Evolutionary conservation across 1,140 invertebrate genomes (phyloP), one percentile per base, ranked within the genome.

Genomic region (Habropoda laboriosa): DNA sequence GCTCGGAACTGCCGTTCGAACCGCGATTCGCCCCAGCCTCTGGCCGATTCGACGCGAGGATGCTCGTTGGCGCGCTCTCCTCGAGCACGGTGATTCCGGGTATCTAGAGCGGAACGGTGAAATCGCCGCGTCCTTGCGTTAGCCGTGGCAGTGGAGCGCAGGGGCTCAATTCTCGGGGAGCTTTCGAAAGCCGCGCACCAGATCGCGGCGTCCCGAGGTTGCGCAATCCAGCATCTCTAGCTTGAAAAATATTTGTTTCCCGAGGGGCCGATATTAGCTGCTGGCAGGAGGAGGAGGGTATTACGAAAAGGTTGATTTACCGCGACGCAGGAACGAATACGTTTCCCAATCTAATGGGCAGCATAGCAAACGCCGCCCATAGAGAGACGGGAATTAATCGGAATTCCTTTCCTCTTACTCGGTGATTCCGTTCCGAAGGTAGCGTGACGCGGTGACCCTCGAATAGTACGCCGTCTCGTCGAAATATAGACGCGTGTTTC

Each of bases 221-320:
- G 35, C 57, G 70, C 51, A 71, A 82, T 67, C n/a, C n/a, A n/a
- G n/a, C n/a, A n/a, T n/a, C n/a, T n/a, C n/a, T n/a, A n/a, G n/a
- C n/a, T n/a, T n/a, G 30, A 53, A 30, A 55, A 75, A 64, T 75
- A 64, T 75, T n/a, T 57, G 32, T 30, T 30, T n/a, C 60, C 38
- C 38, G 0, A 7, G 16, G 58, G 2, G 13, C 53, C 35, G 35
- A 67, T 67, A 75, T 66, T 24, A n/a, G n/a, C n/a, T n/a, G n/a
- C n/a, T n/a, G n/a, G n/a, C n/a, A n/a, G n/a, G n/a, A n/a, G 8
- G 21, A 10, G 13, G 73, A 7, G 18, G 12, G 27, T 24, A 16
- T 71, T 78, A 71, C 66, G 67, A 78, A 78, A 78, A 78, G 24
- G 57, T n/a, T 83, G 76, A 83, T 83, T 83, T 83, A 83, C 58